phyloP scores from a whole-genome alignment of 2,888 invertebrate genomes.

The Pristionchus exspectatus region DNA sequence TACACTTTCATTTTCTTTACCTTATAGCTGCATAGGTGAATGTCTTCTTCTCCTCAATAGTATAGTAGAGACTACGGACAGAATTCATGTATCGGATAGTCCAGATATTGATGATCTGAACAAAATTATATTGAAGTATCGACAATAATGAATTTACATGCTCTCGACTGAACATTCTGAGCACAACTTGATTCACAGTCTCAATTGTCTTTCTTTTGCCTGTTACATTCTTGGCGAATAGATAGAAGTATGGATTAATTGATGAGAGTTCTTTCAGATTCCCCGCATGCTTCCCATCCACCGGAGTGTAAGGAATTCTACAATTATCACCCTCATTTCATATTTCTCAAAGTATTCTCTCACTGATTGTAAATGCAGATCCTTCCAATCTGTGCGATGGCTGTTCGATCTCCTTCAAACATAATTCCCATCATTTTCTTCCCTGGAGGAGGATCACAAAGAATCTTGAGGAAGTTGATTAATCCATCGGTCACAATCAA shows the following conservation, averaged over 20 bases:
- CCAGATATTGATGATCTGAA: neutral
- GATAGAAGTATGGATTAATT: conserved; percentile 37
- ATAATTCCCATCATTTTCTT: conserved; percentile 3
- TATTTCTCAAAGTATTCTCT: neutral
- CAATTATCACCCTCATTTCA: neutral
- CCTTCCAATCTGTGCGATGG: neutral
- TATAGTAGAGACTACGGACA: neutral
- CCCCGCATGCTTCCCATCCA: conserved; percentile 5
- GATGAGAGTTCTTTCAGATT: neutral
- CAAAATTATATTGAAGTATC: neutral
- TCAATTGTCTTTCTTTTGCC: neutral
- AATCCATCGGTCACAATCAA: neutral
- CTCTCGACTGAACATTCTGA: neutral
- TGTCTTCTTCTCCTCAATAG: neutral
- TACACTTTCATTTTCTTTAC: neutral
- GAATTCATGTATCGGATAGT: conserved; percentile 3
- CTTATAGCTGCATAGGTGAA: conserved; percentile 27
- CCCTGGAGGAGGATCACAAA: neutral
- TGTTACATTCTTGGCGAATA: conserved; percentile 6
- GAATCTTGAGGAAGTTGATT: neutral
- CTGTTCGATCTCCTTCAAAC: conserved; percentile 40
- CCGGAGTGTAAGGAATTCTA: conserved; percentile 17
- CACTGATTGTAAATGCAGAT: neutral
- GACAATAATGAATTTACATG: neutral
- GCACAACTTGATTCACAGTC: conserved; percentile 23